These are phyloP conservation scores for Rhizomys pruinosus DNA, from an alignment of 2,113 vertebrate species.

Conservation along the genomic window DNA sequence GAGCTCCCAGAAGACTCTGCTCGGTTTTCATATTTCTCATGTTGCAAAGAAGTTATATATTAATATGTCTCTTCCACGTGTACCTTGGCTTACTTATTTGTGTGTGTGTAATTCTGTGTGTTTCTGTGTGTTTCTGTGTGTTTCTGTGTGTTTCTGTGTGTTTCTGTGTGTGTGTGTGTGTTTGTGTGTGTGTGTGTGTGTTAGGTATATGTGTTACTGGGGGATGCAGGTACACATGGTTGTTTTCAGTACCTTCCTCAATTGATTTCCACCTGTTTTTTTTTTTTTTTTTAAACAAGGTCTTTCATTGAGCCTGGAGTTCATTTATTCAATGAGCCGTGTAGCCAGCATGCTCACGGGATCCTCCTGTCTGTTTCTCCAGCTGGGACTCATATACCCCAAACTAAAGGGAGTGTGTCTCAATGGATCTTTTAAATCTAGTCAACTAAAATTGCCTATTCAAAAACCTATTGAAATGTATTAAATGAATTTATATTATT, in stretches of 20 bases:
- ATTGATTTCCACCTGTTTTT: background rate
- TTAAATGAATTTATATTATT: slow-evolving; percentile 39
- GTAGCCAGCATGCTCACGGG: background rate
- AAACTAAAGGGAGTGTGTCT: slow-evolving; percentile 7
- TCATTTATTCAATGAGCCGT: background rate
- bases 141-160: too few relatives aligned
- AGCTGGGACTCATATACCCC: too few relatives aligned
- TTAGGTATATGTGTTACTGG: background rate
- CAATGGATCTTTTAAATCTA: background rate
- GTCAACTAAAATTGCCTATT: slow-evolving; percentile 28
- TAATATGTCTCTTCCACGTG: background rate
- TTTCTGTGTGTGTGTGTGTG: background rate
- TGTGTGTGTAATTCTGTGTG: too few relatives aligned
- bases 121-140: too few relatives aligned
- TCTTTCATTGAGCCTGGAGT: background rate
- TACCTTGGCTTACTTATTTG: slow-evolving; percentile 24
- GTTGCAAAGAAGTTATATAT: background rate
- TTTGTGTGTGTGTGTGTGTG: background rate
- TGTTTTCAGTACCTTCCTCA: background rate
- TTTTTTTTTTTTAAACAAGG: background rate
- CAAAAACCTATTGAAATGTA: background rate
- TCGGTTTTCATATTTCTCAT: background rate
- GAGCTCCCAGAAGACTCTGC: background rate
- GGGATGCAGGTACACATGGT: background rate
- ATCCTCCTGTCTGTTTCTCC: background rate